Conservation (phyloP, 2,797 vertebrate genomes). For the Gobio occitaniae region DNA sequence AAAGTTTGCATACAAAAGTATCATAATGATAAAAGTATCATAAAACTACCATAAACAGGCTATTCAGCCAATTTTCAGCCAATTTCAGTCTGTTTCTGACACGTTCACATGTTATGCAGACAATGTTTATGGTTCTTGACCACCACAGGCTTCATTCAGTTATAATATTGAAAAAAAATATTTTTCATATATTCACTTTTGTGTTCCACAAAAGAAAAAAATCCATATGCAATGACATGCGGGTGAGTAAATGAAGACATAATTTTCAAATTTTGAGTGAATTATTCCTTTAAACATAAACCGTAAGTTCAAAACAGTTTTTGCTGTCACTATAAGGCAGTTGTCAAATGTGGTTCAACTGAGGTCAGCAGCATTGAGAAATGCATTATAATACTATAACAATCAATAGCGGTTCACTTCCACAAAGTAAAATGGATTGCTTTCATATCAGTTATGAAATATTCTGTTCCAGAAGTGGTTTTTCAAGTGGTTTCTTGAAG, state of each 20-base stretch:
- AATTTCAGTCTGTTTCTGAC: not conserved
- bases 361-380: slow-evolving; percentile 10
- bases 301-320: not conserved
- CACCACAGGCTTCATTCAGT: not conserved
- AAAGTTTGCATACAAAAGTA: not conserved
- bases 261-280: not conserved
- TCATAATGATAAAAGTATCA: not conserved
- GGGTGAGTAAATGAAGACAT: not conserved
- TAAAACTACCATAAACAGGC: not conserved
- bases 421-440: slow-evolving; percentile 8
- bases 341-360: slow-evolving; percentile 4
- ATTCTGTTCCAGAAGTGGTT: not conserved
- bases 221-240: not conserved
- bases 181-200: not conserved
- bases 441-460: not conserved
- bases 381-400: slow-evolving; percentile 16
- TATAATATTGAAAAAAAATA: not conserved
- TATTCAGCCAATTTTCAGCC: not conserved
- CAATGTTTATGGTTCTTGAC: not conserved
- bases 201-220: not conserved
- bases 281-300: not conserved
- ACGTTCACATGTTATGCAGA: too few species aligned
- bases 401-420: slow-evolving; percentile 3
- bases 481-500: not conserved
- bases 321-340: not conserved